Percentiles rank a stretch among this genome's conserved stretches.
These are phyloP conservation scores for Bombus pascuorum DNA, from an alignment of 1,140 invertebrate species.

Conservation along the genomic window DNA sequence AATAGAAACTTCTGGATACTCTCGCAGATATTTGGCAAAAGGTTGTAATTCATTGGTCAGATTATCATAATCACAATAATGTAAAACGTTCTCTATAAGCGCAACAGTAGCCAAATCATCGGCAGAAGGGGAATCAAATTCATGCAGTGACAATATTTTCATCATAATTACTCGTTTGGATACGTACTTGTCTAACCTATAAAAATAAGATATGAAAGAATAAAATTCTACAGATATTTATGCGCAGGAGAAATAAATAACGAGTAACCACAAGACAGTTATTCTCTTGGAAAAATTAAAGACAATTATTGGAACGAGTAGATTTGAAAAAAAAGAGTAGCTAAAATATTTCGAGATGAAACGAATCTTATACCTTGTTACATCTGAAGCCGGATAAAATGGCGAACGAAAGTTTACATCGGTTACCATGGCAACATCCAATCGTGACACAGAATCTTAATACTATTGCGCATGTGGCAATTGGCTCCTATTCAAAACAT, in stretches of 20 bases:
- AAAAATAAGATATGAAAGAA: not conserved
- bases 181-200: conserved; percentile 47
- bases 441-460: not conserved
- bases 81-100: conserved; percentile 54
- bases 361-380: not conserved
- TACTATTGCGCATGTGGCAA: not conserved
- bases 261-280: not conserved
- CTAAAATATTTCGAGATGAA: not conserved
- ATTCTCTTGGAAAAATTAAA: not conserved
- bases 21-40: conserved; percentile 70
- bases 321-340: not conserved
- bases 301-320: too few relatives aligned
- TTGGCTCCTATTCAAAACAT: conserved; percentile 39
- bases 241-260: not conserved
- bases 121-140: conserved; percentile 71
- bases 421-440: conserved; percentile 55
- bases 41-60: conserved; percentile 74
- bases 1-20: conserved; percentile 74
- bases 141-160: conserved; percentile 72
- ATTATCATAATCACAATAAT: conserved; percentile 69
- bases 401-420: conserved; percentile 44
- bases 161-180: conserved; percentile 61
- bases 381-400: conserved; percentile 38
- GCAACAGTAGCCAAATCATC: conserved; percentile 67
- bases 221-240: too few relatives aligned